Percentiles rank a stretch among this genome's conserved stretches.
phyloP scores from a whole-genome alignment of 2,888 invertebrate genomes.

The Eristalis intricaria region DNA sequence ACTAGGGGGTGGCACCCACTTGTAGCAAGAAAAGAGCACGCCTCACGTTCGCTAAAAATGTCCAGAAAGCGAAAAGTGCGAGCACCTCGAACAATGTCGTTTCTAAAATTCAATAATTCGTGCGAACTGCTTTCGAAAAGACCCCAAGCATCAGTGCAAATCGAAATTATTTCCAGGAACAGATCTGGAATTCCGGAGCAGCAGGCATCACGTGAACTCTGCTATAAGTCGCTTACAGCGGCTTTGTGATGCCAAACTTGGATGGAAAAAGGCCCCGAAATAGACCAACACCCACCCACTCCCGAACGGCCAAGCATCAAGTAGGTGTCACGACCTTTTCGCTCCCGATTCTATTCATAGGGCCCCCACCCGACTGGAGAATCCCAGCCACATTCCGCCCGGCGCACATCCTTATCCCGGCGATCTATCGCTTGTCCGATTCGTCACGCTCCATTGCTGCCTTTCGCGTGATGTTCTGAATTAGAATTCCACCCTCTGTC shows the following conservation, averaged over 20 bases:
- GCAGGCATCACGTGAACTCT: background rate
- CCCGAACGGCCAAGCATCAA: background rate
- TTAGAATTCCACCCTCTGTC: background rate
- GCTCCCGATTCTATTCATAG: background rate
- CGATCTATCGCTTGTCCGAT: background rate
- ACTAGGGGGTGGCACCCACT: too few species aligned
- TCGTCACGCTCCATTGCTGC: constrained; percentile 30
- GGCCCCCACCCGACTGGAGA: background rate
- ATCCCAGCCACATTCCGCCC: background rate
- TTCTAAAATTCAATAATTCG: background rate
- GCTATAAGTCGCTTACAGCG: background rate
- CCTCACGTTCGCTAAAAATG: too few species aligned
- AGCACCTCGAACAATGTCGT: too few species aligned
- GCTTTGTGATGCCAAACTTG: background rate
- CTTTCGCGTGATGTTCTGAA: constrained; percentile 13
- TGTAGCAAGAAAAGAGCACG: too few species aligned
- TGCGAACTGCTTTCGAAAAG: background rate
- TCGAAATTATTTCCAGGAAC: background rate
- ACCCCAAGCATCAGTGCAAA: background rate
- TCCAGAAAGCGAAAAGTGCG: too few species aligned
- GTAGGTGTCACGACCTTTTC: background rate
- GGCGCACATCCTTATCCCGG: background rate
- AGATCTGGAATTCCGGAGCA: background rate
- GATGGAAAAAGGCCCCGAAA: background rate
- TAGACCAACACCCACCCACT: background rate